These are phyloP conservation scores for Ormyrus thymus DNA, from an alignment of 2,888 invertebrate species.

Conservation along the genomic window DNA sequence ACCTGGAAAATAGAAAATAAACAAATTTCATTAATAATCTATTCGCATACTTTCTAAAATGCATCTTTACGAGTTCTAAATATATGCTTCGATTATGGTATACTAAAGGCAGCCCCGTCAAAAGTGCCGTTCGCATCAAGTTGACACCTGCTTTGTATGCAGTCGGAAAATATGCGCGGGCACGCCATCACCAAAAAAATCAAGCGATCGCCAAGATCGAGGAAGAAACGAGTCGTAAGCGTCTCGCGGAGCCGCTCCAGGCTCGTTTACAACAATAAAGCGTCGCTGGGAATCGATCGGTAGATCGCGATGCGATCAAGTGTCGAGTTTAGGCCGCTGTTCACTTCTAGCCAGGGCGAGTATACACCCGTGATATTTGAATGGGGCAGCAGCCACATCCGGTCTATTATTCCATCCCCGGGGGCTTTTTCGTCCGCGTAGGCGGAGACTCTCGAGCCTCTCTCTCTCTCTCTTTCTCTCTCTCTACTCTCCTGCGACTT, in stretches of 20 bases:
- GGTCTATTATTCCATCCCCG: constrained; percentile 67
- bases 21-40: too few relatives aligned
- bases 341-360: constrained; percentile 66
- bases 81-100: too few relatives aligned
- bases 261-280: constrained; percentile 43
- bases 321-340: constrained; percentile 71
- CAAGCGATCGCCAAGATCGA: background rate
- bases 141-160: background rate
- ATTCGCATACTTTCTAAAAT: too few relatives aligned
- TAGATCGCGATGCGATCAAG: constrained; percentile 69
- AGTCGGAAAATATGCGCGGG: background rate
- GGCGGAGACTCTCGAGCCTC: constrained; percentile 52
- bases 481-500: constrained; percentile 56
- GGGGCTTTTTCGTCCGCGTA: constrained; percentile 55
- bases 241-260: background rate
- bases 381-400: constrained; percentile 73
- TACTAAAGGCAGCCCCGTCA: too few relatives aligned
- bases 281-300: constrained; percentile 66
- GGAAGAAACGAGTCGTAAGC: background rate
- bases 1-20: constrained; percentile 80
- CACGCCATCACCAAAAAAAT: background rate
- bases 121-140: background rate
- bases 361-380: background rate
- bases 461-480: constrained; percentile 44
- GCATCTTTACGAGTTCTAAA: too few relatives aligned